These are phyloP conservation scores for Mastacembelus armatus DNA, from an alignment of 2,797 vertebrate species.

Conservation along the genomic window DNA sequence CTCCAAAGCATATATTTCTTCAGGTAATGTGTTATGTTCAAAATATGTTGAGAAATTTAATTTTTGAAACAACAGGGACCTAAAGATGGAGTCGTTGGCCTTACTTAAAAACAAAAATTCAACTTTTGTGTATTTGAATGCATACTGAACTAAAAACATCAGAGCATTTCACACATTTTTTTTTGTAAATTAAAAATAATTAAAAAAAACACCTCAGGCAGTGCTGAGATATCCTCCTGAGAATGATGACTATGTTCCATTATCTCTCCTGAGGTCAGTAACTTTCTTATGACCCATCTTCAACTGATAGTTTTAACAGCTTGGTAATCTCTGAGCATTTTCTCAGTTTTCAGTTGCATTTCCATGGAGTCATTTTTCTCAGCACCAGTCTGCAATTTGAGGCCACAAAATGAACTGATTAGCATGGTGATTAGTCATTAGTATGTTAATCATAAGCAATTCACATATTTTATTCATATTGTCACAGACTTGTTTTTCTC, in stretches of 20 bases:
- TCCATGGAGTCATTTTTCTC: slow-evolving; percentile 43
- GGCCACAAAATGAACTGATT: slow-evolving; percentile 82
- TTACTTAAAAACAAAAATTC: not conserved
- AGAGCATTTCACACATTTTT: too few species aligned
- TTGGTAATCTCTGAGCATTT: slow-evolving; percentile 10
- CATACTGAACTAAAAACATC: not conserved
- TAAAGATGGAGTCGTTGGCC: not conserved
- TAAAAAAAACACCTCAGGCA: not conserved
- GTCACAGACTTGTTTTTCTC: slow-evolving; percentile 68
- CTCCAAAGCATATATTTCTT: not conserved
- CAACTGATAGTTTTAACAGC: slow-evolving; percentile 25
- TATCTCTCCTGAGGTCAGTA: not conserved
- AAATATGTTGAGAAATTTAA: not conserved
- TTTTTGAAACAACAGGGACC: not conserved
- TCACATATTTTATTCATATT: slow-evolving; percentile 83
- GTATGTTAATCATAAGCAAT: slow-evolving; percentile 82
- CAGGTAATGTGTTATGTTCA: not conserved
- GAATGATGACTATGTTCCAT: not conserved
- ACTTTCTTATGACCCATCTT: slow-evolving; percentile 31
- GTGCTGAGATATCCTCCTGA: not conserved
- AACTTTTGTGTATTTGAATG: not conserved
- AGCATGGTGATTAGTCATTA: slow-evolving; percentile 83
- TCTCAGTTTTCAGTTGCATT: slow-evolving; percentile 37
- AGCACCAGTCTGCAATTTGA: slow-evolving; percentile 64
- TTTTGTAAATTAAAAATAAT: too few species aligned